Evolutionary conservation across 2,888 invertebrate species (phyloP).

Genomic region (Ectobius pallidus): DNA sequence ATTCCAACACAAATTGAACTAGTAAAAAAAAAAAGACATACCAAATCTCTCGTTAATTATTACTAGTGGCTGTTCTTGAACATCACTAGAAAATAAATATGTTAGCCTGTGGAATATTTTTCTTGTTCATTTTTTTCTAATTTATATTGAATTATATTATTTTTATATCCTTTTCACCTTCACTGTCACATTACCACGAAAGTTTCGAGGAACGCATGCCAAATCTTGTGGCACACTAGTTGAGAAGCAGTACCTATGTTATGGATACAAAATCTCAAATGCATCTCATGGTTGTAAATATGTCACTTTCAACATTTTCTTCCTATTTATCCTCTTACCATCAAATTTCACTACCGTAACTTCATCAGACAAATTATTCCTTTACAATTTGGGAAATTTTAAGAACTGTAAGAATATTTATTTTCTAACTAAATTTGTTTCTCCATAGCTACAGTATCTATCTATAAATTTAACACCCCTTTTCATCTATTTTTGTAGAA

Average conservation of each 20-base stretch:
- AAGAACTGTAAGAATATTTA: too few relatives aligned
- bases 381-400: too few relatives aligned
- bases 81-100: neutral
- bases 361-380: too few relatives aligned
- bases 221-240: neutral
- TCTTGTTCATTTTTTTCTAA: neutral
- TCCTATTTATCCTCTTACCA: too few relatives aligned
- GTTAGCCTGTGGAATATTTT: neutral
- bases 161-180: neutral
- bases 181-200: neutral
- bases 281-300: too few relatives aligned
- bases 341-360: too few relatives aligned
- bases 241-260: slow-evolving; percentile 8
- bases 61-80: neutral
- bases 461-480: too few relatives aligned
- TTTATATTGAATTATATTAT: neutral
- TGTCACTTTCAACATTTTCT: too few relatives aligned
- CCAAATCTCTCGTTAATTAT: neutral
- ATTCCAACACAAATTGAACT: slow-evolving; percentile 1
- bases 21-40: neutral
- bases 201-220: neutral
- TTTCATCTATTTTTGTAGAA: too few relatives aligned
- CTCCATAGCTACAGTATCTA: too few relatives aligned
- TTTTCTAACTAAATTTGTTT: too few relatives aligned
- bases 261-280: too few relatives aligned